Percentiles rank a stretch among this genome's conserved stretches.
Evolutionary conservation across 2,888 invertebrate genomes (phyloP).

Genomic region (Synanthedon myopaeformis): DNA sequence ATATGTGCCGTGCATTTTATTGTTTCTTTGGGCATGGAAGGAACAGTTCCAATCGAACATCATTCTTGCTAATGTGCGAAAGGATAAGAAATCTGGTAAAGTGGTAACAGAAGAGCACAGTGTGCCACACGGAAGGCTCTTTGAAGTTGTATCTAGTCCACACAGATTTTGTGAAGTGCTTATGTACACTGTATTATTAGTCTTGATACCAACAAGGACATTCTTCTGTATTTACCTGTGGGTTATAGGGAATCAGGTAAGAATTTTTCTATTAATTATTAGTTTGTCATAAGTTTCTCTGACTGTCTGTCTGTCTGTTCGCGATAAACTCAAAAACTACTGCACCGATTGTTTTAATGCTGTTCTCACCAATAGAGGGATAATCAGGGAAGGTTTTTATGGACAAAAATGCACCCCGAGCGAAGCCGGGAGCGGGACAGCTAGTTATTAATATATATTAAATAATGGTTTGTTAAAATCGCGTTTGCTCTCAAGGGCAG

Average conservation of each 20-base stretch:
- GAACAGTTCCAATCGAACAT: constrained; percentile 80
- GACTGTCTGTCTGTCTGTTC: too few relatives aligned
- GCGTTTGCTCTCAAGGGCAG: too few relatives aligned
- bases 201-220: constrained; percentile 75
- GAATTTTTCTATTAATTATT: background rate
- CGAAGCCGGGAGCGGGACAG: too few relatives aligned
- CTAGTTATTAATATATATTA: too few relatives aligned
- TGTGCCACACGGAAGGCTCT: constrained; percentile 82
- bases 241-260: constrained; percentile 87
- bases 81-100: constrained; percentile 76
- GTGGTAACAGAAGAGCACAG: constrained; percentile 79
- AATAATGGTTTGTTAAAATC: background rate
- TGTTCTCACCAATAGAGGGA: too few relatives aligned
- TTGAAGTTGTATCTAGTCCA: constrained; percentile 84
- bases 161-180: constrained; percentile 84
- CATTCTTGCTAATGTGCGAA: constrained; percentile 83
- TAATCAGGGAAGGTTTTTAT: too few relatives aligned
- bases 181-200: constrained; percentile 75
- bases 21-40: constrained; percentile 80
- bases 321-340: too few relatives aligned
- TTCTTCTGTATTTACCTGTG: constrained; percentile 79
- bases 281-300: too few relatives aligned
- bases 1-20: constrained; percentile 50
- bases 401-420: too few relatives aligned
- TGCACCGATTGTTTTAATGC: too few relatives aligned